A percentile compares a stretch with the other conserved stretches of the same genome.
phyloP scores from a whole-genome alignment of 2,888 invertebrate species.

The Pheosia gnoma region DNA sequence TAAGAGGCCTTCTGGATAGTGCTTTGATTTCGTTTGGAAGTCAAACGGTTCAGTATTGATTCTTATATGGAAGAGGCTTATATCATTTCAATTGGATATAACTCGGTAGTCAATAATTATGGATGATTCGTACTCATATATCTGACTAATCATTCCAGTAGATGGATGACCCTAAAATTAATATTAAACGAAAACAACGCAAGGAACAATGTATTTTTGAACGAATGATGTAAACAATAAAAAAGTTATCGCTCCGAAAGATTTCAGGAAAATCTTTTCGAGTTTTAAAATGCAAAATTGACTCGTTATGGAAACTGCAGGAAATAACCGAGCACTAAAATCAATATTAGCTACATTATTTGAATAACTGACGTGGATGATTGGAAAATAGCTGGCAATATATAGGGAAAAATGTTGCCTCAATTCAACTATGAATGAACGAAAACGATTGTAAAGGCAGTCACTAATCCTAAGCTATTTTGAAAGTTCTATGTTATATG shows the following conservation, averaged over 20 bases:
- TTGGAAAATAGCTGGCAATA: constrained; percentile 40
- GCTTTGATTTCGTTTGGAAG: constrained; percentile 59
- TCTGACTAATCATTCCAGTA: too few species aligned
- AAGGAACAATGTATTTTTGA: constrained; percentile 34
- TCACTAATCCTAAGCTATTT: too few species aligned
- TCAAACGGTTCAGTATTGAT: constrained; percentile 25
- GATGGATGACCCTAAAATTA: too few species aligned
- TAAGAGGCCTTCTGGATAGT: constrained; percentile 52
- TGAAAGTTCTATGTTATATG: too few species aligned
- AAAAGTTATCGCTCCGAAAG: constrained; percentile 47
- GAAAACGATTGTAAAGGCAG: too few species aligned
- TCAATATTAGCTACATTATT: constrained; percentile 42
- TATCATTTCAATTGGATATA: too few species aligned
- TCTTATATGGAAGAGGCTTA: background rate
- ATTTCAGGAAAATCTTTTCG: constrained; percentile 52
- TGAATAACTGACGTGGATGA: constrained; percentile 34
- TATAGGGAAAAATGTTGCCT: constrained; percentile 8
- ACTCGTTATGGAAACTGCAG: constrained; percentile 38
- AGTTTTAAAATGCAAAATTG: constrained; percentile 45
- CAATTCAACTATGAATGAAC: background rate
- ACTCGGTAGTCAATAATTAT: too few species aligned
- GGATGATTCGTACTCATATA: too few species aligned
- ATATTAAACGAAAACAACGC: constrained; percentile 1
- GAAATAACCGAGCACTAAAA: constrained; percentile 36
- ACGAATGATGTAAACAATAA: constrained; percentile 46